These are phyloP conservation scores for Ashinkailepas kermadecensis DNA, from an alignment of 2,888 invertebrate species.

Conservation along the genomic window DNA sequence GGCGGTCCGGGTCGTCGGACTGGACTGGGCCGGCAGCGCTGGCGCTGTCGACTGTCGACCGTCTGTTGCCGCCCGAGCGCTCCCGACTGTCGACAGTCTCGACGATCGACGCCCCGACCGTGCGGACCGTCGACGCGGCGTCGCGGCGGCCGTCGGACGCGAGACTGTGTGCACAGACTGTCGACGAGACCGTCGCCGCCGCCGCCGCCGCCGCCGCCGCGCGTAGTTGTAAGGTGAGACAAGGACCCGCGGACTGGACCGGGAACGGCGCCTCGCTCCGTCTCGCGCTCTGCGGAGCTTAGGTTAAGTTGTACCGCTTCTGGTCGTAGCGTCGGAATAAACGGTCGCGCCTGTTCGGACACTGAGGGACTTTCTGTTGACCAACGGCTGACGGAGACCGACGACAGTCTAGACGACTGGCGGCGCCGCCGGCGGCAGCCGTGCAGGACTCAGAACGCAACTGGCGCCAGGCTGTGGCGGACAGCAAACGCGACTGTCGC, in stretches of 20 bases:
- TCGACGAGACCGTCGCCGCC: not conserved
- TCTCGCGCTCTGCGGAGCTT: not conserved
- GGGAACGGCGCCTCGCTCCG: not conserved
- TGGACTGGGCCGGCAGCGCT: too few species aligned
- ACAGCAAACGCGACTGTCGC: not conserved
- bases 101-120: too few species aligned
- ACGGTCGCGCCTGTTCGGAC: not conserved
- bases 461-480: not conserved
- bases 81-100: too few species aligned
- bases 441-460: not conserved
- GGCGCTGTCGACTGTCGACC: too few species aligned
- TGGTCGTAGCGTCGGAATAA: not conserved
- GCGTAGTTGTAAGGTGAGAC: not conserved
- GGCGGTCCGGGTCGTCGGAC: too few species aligned
- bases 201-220: not conserved
- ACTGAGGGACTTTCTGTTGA: too few species aligned
- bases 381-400: not conserved
- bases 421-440: not conserved
- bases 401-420: not conserved
- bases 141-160: not conserved
- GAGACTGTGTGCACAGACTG: slow-evolving; percentile 5
- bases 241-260: not conserved
- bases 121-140: too few species aligned
- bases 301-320: not conserved
- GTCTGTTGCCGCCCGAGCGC: too few species aligned